A percentile compares a stretch with the other conserved stretches of the same genome.
Evolutionary conservation across 2,888 invertebrate genomes (phyloP).

Genomic region (Liodrosophila aerea): DNA sequence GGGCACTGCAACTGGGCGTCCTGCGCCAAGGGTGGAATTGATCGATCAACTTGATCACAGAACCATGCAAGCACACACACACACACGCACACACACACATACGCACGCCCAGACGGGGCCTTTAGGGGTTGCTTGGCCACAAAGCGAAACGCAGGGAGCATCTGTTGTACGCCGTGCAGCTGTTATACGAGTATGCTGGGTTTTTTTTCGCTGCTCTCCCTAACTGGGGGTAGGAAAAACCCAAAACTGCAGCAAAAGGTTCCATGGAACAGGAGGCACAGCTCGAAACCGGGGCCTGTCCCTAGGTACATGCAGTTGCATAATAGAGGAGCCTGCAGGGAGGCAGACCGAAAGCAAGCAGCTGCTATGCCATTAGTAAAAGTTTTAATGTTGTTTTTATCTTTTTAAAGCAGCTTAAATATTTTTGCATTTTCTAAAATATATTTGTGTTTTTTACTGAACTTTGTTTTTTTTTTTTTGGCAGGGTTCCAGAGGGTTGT

Average conservation of each 20-base stretch:
- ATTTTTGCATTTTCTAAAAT: too few relatives aligned
- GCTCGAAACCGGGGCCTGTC: constrained; percentile 11
- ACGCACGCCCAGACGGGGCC: constrained; percentile 33
- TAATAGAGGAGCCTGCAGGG: background rate
- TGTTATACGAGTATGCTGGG: constrained; percentile 29
- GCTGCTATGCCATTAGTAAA: too few relatives aligned
- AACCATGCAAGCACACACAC: constrained; percentile 47
- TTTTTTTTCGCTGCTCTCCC: background rate
- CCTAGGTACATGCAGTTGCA: background rate
- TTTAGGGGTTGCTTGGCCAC: constrained; percentile 55
- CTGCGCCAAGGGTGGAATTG: constrained; percentile 68
- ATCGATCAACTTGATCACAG: constrained; percentile 73
- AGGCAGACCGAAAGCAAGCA: too few relatives aligned
- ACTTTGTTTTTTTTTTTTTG: too few relatives aligned
- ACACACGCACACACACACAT: too few relatives aligned
- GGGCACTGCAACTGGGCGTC: constrained; percentile 50
- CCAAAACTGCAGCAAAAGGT: constrained; percentile 33
- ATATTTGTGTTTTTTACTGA: too few relatives aligned
- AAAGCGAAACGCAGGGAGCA: constrained; percentile 55
- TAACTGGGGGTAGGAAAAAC: constrained; percentile 56
- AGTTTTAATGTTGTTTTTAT: too few relatives aligned
- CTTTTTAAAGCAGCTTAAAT: too few relatives aligned
- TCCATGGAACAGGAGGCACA: constrained; percentile 2
- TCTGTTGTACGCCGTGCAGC: constrained; percentile 46
- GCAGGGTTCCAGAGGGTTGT: too few relatives aligned